These are phyloP conservation scores for Pongo abelii DNA, from an alignment of 2,113 vertebrate species.

Conservation along the genomic window DNA sequence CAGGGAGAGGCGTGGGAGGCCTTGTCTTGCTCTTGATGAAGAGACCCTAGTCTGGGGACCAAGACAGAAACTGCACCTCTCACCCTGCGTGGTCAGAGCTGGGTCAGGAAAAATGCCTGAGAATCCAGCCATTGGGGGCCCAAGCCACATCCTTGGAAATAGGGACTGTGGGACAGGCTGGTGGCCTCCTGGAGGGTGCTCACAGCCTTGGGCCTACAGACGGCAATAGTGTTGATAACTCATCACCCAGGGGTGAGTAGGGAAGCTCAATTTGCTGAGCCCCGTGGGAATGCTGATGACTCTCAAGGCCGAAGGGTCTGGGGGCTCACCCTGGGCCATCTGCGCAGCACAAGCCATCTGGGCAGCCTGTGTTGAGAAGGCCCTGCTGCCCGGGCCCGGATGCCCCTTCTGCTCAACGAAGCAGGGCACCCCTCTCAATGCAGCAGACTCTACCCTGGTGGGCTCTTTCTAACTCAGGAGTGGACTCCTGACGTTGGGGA, in stretches of 20 bases:
- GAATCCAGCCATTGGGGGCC: background rate
- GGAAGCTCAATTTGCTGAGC: background rate
- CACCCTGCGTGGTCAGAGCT: background rate
- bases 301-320: background rate
- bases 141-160: background rate
- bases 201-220: background rate
- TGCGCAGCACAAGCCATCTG: accelerated
- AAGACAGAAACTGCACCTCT: background rate
- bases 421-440: background rate
- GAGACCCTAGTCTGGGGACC: background rate
- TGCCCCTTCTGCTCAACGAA: background rate
- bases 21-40: background rate
- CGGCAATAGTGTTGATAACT: background rate
- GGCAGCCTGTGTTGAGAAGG: background rate
- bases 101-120: background rate
- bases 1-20: background rate
- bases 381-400: background rate
- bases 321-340: background rate
- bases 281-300: background rate
- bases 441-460: background rate
- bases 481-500: background rate
- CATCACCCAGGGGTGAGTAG: background rate
- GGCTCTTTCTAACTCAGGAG: background rate
- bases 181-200: background rate
- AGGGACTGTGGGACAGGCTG: background rate